Evolutionary conservation across 2,888 invertebrate species (phyloP).

Genomic region (Trachelus tabidus): DNA sequence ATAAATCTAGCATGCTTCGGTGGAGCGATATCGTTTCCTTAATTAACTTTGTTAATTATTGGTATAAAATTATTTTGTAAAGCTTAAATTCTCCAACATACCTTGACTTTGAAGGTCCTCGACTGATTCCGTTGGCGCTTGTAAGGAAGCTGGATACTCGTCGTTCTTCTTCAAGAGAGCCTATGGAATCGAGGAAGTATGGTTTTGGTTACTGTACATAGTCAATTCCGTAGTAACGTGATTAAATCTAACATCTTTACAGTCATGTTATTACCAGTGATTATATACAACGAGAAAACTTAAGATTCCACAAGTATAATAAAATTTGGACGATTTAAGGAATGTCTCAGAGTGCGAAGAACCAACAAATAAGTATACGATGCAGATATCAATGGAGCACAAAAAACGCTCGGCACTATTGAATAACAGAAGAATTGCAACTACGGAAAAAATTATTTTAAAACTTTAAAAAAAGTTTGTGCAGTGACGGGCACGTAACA

Average conservation of each 20-base stretch:
- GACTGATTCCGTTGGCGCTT: constrained; percentile 44
- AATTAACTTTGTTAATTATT: neutral
- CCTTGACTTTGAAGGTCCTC: constrained; percentile 62
- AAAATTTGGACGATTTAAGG: neutral
- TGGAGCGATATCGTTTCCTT: neutral
- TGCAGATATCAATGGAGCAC: neutral
- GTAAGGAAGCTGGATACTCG: constrained; percentile 44
- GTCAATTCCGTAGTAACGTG: neutral
- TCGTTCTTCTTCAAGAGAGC: constrained; percentile 59
- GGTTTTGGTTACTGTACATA: neutral
- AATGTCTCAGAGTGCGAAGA: neutral
- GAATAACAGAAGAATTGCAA: neutral
- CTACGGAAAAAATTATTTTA: neutral
- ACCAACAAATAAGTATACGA: neutral
- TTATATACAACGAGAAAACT: neutral
- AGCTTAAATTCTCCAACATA: constrained; percentile 20
- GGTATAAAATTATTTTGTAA: neutral
- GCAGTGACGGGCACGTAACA: neutral
- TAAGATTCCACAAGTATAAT: neutral
- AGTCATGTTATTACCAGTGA: neutral
- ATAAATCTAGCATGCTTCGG: neutral
- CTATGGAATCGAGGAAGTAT: constrained; percentile 30
- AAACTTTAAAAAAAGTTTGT: neutral
- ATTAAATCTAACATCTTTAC: neutral
- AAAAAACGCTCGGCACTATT: neutral